Evolutionary conservation across 64 coral and sea anemone species (phyloP).

Genomic region (Exaiptasia diaphana): DNA sequence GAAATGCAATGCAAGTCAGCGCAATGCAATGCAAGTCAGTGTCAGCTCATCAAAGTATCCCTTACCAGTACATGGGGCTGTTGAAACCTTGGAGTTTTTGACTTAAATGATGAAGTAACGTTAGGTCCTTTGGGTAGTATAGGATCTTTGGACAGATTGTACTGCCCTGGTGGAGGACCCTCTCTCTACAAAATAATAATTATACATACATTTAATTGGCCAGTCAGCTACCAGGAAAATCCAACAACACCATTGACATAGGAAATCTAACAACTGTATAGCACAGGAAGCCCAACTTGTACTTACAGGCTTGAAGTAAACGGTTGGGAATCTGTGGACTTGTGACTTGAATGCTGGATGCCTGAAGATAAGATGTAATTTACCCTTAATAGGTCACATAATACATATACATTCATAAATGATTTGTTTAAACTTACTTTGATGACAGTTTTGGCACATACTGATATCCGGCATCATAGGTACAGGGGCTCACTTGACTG

Average conservation of each 20-base stretch:
- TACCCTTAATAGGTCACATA: not conserved
- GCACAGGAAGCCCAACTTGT: no score
- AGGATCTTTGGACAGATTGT: conserved; percentile 83
- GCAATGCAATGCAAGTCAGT: no score
- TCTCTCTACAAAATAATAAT: conserved; percentile 51
- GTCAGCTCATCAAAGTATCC: no score
- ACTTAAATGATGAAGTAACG: conserved; percentile 93
- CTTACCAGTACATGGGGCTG: conserved; percentile 92
- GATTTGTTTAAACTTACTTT: conserved; percentile 64
- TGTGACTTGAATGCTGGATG: conserved; percentile 95
- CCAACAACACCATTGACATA: no score
- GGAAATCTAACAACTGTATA: no score
- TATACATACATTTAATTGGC: not conserved
- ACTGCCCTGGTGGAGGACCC: conserved; percentile 91
- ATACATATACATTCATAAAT: not conserved
- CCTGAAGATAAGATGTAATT: conserved; percentile 40
- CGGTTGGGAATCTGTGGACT: conserved; percentile 90
- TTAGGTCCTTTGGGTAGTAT: conserved; percentile 76
- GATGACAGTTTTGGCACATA: conserved; percentile 82
- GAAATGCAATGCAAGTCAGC: no score
- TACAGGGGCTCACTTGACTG: conserved; percentile 88
- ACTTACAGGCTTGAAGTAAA: conserved; percentile 97
- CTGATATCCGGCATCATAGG: conserved; percentile 88
- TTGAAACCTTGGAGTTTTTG: conserved; percentile 89
- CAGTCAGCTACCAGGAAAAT: no score